Percentiles rank a stretch among this genome's conserved stretches.
Evolutionary conservation across 2,797 vertebrate species (phyloP).

Genomic region (Nannoperca australis): DNA sequence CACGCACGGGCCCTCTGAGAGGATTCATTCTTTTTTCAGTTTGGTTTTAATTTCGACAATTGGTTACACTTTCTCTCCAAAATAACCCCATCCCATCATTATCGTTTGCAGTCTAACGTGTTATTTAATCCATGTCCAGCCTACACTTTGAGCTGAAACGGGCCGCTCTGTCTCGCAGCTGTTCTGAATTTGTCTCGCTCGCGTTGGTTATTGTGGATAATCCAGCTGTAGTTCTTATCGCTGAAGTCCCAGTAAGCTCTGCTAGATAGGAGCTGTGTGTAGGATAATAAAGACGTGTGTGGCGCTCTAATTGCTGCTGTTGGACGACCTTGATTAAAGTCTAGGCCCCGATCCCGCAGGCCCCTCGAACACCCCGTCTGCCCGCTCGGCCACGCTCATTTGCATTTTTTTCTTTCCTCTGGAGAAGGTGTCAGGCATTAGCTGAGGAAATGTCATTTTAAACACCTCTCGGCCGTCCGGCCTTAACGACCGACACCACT

Average conservation of each 20-base stretch:
- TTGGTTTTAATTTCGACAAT: not conserved
- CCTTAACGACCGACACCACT: slow-evolving; percentile 68
- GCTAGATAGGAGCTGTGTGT: slow-evolving; percentile 18
- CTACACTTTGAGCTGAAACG: slow-evolving; percentile 4
- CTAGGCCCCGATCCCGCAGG: slow-evolving; percentile 39
- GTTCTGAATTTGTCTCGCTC: slow-evolving; percentile 43
- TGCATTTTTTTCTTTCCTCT: slow-evolving; percentile 52
- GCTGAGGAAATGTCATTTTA: slow-evolving; percentile 79
- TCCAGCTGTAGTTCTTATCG: slow-evolving; percentile 35
- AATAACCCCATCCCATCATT: not conserved
- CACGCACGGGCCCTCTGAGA: not conserved
- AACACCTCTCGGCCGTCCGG: slow-evolving; percentile 70
- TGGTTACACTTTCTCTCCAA: not conserved
- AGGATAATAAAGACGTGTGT: slow-evolving; percentile 45
- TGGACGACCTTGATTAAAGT: slow-evolving; percentile 73
- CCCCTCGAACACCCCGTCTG: slow-evolving; percentile 42
- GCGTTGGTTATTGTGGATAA: slow-evolving; percentile 28
- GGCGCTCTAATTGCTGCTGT: slow-evolving; percentile 59
- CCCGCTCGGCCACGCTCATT: slow-evolving; percentile 51
- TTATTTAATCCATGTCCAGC: slow-evolving; percentile 23
- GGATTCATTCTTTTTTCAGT: not conserved
- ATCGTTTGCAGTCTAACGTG: slow-evolving; percentile 8
- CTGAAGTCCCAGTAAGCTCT: slow-evolving; percentile 22
- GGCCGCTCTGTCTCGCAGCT: slow-evolving; percentile 43
- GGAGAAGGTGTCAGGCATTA: slow-evolving; percentile 72